phyloP scores from a whole-genome alignment of 2,113 vertebrate species.

The Plecotus auritus region DNA sequence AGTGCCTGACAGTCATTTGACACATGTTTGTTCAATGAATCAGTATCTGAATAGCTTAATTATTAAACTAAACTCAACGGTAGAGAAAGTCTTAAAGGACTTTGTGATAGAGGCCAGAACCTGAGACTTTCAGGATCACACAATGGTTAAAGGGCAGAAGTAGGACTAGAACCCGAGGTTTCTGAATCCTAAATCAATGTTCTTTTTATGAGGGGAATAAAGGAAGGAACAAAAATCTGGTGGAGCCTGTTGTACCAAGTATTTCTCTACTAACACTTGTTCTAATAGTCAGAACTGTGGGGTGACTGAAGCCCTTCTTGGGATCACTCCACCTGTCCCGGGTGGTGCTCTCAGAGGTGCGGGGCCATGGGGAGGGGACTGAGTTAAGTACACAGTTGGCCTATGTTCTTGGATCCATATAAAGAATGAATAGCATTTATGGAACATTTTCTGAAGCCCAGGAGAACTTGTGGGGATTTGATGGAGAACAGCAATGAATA shows the following conservation, averaged over 20 bases:
- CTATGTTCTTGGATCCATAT: neutral
- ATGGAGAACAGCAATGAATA: neutral
- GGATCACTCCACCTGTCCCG: neutral
- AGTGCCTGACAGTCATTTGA: neutral
- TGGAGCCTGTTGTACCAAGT: neutral
- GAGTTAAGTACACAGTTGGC: fast-evolving
- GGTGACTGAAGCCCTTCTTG: neutral
- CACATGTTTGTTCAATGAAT: neutral
- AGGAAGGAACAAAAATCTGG: neutral
- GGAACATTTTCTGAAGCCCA: slow-evolving; percentile 28
- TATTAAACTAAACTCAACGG: neutral
- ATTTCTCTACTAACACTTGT: neutral
- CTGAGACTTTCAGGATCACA: neutral
- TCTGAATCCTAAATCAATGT: neutral
- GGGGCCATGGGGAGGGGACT: fast-evolving
- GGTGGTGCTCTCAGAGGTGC: fast-evolving
- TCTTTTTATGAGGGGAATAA: neutral
- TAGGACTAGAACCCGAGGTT: neutral
- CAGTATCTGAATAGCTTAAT: neutral
- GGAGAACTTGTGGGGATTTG: neutral
- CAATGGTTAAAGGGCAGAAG: neutral
- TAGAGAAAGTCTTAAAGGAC: neutral
- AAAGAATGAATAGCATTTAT: slow-evolving; percentile 11
- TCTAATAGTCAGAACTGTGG: neutral
- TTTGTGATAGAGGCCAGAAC: neutral